Conservation (phyloP, 2,888 invertebrate species). For the Frankliniella intonsa region DNA sequence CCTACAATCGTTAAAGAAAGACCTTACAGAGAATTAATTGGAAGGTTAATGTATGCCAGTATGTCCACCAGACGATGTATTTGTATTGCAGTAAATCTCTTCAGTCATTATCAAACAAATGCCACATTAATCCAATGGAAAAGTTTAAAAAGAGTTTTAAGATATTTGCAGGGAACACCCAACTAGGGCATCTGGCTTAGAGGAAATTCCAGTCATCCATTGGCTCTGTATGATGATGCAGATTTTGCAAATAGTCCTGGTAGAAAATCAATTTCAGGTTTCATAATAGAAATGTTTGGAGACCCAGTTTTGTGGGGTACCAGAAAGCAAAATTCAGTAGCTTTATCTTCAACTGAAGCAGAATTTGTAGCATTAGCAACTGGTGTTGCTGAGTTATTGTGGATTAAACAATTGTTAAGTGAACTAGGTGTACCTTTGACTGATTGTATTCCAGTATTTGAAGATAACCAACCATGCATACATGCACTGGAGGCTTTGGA, state of each 20-base stretch:
- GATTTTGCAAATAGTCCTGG: conserved; percentile 31
- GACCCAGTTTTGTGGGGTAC: conserved; percentile 27
- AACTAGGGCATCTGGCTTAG: conserved; percentile 25
- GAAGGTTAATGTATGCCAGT: conserved; percentile 29
- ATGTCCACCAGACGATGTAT: conserved; percentile 32
- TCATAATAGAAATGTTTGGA: conserved; percentile 1
- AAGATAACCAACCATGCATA: too few relatives aligned
- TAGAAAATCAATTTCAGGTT: conserved; percentile 25
- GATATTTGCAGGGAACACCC: conserved; percentile 31
- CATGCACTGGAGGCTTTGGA: too few relatives aligned
- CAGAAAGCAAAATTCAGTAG: conserved; percentile 27
- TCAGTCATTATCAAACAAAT: conserved; percentile 26
- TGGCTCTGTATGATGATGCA: conserved; percentile 30
- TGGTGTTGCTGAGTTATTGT: background rate
- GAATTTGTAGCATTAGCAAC: background rate
- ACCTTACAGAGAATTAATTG: conserved; percentile 28
- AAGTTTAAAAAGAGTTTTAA: conserved; percentile 31
- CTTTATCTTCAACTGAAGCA: conserved; percentile 30
- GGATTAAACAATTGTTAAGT: background rate
- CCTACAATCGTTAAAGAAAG: background rate
- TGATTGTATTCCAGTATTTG: too few relatives aligned
- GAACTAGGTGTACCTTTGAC: too few relatives aligned
- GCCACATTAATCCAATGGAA: conserved; percentile 22
- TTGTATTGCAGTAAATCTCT: conserved; percentile 21
- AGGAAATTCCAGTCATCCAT: background rate